A percentile compares a stretch with the other conserved stretches of the same genome.
Evolutionary conservation across 2,797 vertebrate genomes (phyloP).

Genomic region (Chrysolophus pictus): DNA sequence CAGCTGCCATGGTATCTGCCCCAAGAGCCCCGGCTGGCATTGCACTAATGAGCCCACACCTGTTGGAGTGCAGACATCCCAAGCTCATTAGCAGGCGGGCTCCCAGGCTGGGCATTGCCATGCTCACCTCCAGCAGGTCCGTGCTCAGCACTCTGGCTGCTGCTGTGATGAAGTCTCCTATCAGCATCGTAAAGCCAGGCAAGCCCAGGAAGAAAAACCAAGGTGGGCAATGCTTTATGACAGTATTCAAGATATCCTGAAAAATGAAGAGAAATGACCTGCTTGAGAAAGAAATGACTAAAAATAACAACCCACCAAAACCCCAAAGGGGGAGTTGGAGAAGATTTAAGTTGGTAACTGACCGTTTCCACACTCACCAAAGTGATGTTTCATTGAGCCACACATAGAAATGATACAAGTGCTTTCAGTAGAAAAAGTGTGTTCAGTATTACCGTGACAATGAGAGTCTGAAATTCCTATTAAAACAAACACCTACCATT

Average conservation of each 20-base stretch:
- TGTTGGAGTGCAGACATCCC: slow-evolving; percentile 77
- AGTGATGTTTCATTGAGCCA: neutral
- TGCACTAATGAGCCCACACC: slow-evolving; percentile 76
- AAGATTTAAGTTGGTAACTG: neutral
- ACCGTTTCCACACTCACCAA: accelerated
- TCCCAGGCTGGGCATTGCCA: slow-evolving; percentile 64
- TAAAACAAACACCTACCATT: accelerated
- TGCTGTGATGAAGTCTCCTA: slow-evolving; percentile 92
- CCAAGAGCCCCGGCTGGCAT: slow-evolving; percentile 61
- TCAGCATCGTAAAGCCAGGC: slow-evolving; percentile 94
- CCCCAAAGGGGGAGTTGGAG: neutral
- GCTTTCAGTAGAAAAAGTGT: accelerated
- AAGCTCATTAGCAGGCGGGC: slow-evolving; percentile 60
- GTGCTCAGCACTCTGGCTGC: slow-evolving; percentile 87
- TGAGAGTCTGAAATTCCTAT: neutral
- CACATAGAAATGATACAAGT: accelerated
- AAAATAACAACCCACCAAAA: neutral
- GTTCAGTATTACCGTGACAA: neutral
- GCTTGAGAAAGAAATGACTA: neutral
- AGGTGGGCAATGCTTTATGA: slow-evolving; percentile 92
- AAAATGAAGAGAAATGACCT: slow-evolving; percentile 2
- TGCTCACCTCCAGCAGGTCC: slow-evolving; percentile 86
- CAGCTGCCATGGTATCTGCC: slow-evolving; percentile 73
- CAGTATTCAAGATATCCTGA: slow-evolving; percentile 93
- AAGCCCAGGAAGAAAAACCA: slow-evolving; percentile 95